These are phyloP conservation scores for Oxycera nigricornis DNA, from an alignment of 2,888 invertebrate genomes.

Conservation along the genomic window DNA sequence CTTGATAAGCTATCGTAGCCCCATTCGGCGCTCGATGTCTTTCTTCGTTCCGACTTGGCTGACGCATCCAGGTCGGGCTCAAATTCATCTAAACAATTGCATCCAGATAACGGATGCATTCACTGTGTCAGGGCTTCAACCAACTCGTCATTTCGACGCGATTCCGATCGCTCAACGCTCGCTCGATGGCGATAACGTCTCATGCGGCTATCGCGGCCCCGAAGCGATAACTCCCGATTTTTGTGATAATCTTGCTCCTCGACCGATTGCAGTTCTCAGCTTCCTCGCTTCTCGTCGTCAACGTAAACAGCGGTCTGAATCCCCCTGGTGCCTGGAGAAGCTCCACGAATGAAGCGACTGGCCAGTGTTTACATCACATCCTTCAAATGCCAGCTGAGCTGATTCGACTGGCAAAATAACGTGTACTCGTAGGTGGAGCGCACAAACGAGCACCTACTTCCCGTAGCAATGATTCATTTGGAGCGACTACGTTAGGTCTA, in stretches of 20 bases:
- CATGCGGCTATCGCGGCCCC: too few relatives aligned
- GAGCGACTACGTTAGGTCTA: neutral
- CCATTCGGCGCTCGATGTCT: neutral
- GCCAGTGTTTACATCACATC: neutral
- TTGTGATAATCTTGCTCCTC: too few relatives aligned
- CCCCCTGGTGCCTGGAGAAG: neutral
- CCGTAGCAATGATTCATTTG: neutral
- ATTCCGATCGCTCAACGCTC: too few relatives aligned
- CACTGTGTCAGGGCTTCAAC: too few relatives aligned
- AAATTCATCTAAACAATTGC: neutral
- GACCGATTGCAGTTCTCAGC: too few relatives aligned
- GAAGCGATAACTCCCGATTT: too few relatives aligned
- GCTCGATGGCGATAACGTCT: too few relatives aligned
- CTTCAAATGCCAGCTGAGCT: neutral
- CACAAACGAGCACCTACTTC: neutral
- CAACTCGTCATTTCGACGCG: too few relatives aligned
- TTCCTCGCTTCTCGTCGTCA: neutral
- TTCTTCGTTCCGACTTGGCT: neutral
- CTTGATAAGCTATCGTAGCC: neutral
- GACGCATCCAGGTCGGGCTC: neutral
- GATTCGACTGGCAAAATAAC: neutral
- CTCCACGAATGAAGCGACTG: neutral
- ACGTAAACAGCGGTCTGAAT: neutral
- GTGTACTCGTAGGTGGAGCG: neutral
- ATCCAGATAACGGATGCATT: too few relatives aligned